phyloP scores from a whole-genome alignment of 2,888 invertebrate genomes.

The Biston betularia region DNA sequence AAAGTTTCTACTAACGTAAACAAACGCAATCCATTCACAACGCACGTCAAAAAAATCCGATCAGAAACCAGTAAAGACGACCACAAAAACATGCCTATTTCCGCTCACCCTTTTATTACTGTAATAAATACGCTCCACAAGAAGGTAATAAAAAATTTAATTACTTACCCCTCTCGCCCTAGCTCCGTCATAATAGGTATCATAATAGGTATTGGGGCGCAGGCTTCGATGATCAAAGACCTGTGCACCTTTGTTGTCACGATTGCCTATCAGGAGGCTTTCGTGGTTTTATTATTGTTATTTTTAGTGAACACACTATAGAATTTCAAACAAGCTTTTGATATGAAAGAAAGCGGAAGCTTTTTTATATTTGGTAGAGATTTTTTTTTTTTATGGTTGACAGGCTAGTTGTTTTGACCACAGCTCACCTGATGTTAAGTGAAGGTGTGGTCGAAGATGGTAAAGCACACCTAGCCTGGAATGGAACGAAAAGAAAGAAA shows the following conservation, averaged over 20 bases:
- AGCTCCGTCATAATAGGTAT: conserved; percentile 22
- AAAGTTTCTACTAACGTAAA: not conserved
- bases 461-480: no score
- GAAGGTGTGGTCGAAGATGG: no score
- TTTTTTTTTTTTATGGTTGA: not conserved
- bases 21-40: conserved; percentile 20
- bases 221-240: conserved; percentile 43
- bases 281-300: conserved; percentile 38
- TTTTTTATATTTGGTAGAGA: not conserved
- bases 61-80: conserved; percentile 36
- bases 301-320: conserved; percentile 23
- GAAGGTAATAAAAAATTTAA: conserved; percentile 46
- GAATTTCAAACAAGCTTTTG: conserved; percentile 1
- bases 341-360: not conserved
- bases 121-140: conserved; percentile 44
- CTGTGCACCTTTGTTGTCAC: conserved; percentile 42
- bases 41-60: conserved; percentile 23
- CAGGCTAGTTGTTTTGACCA: no score
- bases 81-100: conserved; percentile 40
- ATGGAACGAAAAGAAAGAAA: no score
- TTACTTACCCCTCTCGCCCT: conserved; percentile 31
- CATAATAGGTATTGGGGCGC: conserved; percentile 24
- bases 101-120: conserved; percentile 42
- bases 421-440: no score
- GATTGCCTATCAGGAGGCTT: conserved; percentile 48